A percentile compares a stretch with the other conserved stretches of the same genome.
phyloP scores from a whole-genome alignment of 1,140 invertebrate species.

The Bombus sibiricus region DNA sequence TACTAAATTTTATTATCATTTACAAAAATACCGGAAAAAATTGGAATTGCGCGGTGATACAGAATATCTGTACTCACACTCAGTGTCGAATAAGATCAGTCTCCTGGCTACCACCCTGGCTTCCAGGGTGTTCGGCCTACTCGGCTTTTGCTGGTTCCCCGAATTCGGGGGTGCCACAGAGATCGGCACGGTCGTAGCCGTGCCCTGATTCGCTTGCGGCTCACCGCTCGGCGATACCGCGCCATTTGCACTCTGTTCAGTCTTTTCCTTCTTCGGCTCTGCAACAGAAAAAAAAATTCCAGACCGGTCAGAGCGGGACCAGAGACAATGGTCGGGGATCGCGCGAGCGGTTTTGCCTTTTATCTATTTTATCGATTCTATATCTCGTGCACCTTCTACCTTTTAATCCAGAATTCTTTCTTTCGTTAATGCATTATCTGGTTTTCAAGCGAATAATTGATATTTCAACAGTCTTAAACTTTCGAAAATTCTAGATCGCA shows the following conservation, averaged over 20 bases:
- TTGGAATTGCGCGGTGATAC: background rate
- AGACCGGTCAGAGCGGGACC: conserved; percentile 57
- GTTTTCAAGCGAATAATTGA: background rate
- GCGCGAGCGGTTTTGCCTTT: background rate
- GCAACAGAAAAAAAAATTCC: conserved; percentile 80
- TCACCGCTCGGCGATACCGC: conserved; percentile 85
- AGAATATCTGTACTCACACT: conserved; percentile 62
- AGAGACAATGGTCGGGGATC: conserved; percentile 2
- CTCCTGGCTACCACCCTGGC: conserved; percentile 88
- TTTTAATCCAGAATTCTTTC: background rate
- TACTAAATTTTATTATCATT: too few relatives aligned
- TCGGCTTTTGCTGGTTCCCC: conserved; percentile 84
- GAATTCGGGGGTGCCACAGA: conserved; percentile 62
- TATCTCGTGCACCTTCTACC: background rate
- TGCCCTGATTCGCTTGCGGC: conserved; percentile 81
- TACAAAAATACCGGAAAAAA: background rate
- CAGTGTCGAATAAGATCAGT: conserved; percentile 71
- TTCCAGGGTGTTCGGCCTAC: conserved; percentile 89
- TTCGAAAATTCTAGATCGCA: background rate
- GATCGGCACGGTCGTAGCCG: conserved; percentile 75
- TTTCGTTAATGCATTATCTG: background rate
- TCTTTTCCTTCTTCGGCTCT: conserved; percentile 96
- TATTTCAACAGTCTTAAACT: background rate
- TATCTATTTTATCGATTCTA: background rate
- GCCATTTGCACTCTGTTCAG: conserved; percentile 89